Evolutionary conservation across 1,140 invertebrate genomes (phyloP).

Genomic region (Batillaria attramentaria): DNA sequence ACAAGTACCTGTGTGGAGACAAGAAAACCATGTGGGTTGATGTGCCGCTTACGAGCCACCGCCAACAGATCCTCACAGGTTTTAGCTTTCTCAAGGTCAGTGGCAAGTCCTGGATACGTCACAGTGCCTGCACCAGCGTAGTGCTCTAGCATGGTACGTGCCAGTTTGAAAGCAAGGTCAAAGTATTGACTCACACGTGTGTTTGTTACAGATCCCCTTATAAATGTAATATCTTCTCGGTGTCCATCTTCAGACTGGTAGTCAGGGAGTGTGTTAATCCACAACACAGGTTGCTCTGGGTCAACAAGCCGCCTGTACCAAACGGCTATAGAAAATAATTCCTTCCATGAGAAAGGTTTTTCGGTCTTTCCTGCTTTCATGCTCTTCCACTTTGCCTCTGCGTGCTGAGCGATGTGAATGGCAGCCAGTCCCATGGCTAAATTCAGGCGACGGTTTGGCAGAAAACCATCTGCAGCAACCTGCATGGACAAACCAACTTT

Average conservation of each 20-base stretch:
- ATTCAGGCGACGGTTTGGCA: constrained; percentile 59
- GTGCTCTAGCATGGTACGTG: constrained; percentile 67
- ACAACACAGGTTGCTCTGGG: constrained; percentile 64
- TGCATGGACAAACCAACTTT: constrained; percentile 61
- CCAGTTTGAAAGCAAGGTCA: constrained; percentile 66
- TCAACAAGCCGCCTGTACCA: constrained; percentile 62
- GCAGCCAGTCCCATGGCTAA: constrained; percentile 67
- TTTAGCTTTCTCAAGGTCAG: constrained; percentile 61
- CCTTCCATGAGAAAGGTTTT: constrained; percentile 53
- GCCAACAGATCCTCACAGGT: constrained; percentile 62
- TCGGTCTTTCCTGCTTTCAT: constrained; percentile 13
- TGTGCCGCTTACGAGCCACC: constrained; percentile 62
- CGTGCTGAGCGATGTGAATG: constrained; percentile 63
- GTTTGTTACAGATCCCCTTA: constrained; percentile 63
- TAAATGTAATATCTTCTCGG: constrained; percentile 61
- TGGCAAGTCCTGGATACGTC: constrained; percentile 48
- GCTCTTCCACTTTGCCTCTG: constrained; percentile 48
- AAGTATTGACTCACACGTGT: constrained; percentile 62
- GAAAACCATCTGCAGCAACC: constrained; percentile 62
- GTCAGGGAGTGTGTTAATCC: constrained; percentile 62
- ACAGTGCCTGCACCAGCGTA: constrained; percentile 59
- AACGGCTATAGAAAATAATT: constrained; percentile 63
- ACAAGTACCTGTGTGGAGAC: constrained; percentile 65
- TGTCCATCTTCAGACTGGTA: constrained; percentile 54
- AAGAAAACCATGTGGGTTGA: constrained; percentile 65